Percentiles rank a stretch among this genome's conserved stretches.
These are phyloP conservation scores for Drymodes brunneopygia DNA, from an alignment of 2,113 vertebrate genomes.

Conservation along the genomic window DNA sequence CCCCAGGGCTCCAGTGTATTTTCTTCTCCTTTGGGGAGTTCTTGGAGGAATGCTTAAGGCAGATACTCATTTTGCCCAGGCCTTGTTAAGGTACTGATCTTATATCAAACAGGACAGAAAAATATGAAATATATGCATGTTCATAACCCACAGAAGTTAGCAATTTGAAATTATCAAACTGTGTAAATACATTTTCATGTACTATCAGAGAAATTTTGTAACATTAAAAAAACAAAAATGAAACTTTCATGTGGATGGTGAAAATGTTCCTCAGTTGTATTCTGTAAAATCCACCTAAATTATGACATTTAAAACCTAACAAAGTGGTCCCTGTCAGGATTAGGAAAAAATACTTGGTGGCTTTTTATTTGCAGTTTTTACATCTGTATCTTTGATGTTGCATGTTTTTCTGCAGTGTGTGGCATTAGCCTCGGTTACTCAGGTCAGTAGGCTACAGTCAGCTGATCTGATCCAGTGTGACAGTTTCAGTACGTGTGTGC, in stretches of 20 bases:
- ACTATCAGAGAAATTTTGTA: neutral
- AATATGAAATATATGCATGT: neutral
- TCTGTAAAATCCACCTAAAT: neutral
- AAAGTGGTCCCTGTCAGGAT: neutral
- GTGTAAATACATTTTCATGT: neutral
- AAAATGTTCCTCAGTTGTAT: neutral
- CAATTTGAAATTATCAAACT: neutral
- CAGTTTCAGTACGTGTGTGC: neutral
- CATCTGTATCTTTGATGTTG: neutral
- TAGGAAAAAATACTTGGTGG: neutral
- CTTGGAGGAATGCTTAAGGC: neutral
- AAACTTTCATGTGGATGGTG: neutral
- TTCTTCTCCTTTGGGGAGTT: neutral
- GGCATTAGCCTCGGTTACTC: neutral
- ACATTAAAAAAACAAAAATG: neutral
- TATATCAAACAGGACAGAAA: neutral
- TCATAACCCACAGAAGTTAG: neutral
- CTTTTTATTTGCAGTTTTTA: neutral
- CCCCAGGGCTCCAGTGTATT: neutral
- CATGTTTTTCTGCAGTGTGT: neutral
- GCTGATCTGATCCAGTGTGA: neutral
- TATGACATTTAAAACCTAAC: neutral
- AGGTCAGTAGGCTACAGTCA: neutral
- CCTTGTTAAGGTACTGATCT: neutral
- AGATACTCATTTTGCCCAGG: neutral